These are phyloP conservation scores for Anseranas semipalmata DNA, from an alignment of 2,113 vertebrate species.

Conservation along the genomic window DNA sequence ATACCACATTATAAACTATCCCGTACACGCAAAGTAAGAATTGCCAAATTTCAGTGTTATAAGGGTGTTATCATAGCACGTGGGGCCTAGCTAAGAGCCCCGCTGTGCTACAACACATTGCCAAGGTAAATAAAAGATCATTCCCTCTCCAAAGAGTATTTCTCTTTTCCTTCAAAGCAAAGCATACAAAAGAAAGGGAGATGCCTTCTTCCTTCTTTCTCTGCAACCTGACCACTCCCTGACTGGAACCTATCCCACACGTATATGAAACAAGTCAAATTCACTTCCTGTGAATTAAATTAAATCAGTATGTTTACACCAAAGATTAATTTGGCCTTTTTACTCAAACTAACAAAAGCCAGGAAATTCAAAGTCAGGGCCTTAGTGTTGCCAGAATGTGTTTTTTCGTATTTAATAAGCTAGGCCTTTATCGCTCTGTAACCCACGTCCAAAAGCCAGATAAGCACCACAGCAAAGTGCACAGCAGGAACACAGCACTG, in stretches of 20 bases:
- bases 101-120: rapidly evolving
- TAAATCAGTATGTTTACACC: conserved; percentile 1
- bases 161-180: not conserved
- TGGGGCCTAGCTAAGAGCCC: not conserved
- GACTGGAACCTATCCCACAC: not conserved
- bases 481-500: not conserved
- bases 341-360: conserved; percentile 34
- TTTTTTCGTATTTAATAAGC: conserved; percentile 24
- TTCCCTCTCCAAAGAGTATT: not conserved
- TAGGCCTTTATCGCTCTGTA: not conserved
- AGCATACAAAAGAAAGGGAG: not conserved
- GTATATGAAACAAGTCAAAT: rapidly evolving
- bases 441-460: conserved; percentile 28
- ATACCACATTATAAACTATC: not conserved
- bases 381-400: not conserved
- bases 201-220: not conserved
- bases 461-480: not conserved
- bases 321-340: conserved; percentile 33
- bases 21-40: not conserved
- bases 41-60: not conserved
- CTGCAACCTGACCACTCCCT: not conserved
- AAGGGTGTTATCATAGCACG: not conserved
- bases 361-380: conserved; percentile 57
- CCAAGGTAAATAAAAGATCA: not conserved
- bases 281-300: not conserved